Evolutionary conservation across 1,140 invertebrate genomes (phyloP).

Genomic region (Yoshiicerus persimilis): DNA sequence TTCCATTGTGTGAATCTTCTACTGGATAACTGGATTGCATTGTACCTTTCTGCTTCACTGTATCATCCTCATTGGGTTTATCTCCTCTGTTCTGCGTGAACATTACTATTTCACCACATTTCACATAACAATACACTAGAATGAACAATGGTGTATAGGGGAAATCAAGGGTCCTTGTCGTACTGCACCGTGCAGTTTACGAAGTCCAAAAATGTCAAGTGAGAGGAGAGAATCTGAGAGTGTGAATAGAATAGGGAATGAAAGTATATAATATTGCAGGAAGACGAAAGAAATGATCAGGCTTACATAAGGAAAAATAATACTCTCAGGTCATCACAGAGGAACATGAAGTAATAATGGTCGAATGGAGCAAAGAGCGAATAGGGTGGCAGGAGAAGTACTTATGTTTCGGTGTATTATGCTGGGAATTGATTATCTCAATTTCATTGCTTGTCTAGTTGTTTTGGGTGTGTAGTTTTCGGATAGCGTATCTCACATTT

Average conservation of each 20-base stretch:
- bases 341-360: not conserved
- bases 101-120: not conserved
- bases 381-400: not conserved
- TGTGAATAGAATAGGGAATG: not conserved
- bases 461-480: not conserved
- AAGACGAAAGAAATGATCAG: not conserved
- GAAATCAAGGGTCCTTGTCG: not conserved
- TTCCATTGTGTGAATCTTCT: not conserved
- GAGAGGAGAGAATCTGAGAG: not conserved
- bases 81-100: not conserved
- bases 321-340: not conserved
- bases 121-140: not conserved
- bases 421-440: not conserved
- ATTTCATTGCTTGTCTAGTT: not conserved
- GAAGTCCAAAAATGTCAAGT: not conserved
- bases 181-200: not conserved
- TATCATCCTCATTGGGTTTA: not conserved
- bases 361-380: not conserved
- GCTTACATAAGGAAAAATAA: not conserved
- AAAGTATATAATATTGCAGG: not conserved
- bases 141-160: not conserved
- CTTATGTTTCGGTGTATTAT: not conserved
- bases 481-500: not conserved
- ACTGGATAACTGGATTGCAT: not conserved
- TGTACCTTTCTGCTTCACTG: not conserved